These are phyloP conservation scores for Carapus acus DNA, from an alignment of 2,797 vertebrate species.

Conservation along the genomic window DNA sequence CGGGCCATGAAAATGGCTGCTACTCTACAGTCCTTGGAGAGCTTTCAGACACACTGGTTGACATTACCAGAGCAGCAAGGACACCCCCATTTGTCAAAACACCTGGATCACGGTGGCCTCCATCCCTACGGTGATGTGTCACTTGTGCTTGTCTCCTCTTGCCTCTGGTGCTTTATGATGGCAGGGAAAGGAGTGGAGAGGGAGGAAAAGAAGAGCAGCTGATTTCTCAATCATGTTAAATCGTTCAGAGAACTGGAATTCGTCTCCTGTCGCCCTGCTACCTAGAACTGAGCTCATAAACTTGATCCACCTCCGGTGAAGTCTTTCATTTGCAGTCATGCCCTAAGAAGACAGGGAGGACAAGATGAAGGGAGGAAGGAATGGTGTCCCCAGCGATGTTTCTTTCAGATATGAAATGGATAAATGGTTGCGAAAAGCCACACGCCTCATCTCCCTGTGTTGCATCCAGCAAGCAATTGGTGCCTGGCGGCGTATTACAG, in stretches of 20 bases:
- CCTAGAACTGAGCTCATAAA: slow-evolving; percentile 1
- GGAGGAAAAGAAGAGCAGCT: too few species aligned
- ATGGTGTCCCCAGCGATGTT: background rate
- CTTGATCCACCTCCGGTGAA: slow-evolving; percentile 4
- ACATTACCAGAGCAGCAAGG: slow-evolving; percentile 43
- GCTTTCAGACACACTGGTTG: slow-evolving; percentile 48
- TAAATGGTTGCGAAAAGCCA: background rate
- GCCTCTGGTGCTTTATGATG: too few species aligned
- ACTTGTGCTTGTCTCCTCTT: too few species aligned
- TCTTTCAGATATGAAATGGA: too few species aligned
- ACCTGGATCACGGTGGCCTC: slow-evolving; percentile 22
- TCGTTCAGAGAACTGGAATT: too few species aligned
- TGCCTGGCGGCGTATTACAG: too few species aligned
- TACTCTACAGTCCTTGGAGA: slow-evolving; percentile 37
- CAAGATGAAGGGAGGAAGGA: background rate
- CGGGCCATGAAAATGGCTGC: slow-evolving; percentile 51
- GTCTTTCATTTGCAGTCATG: slow-evolving; percentile 15
- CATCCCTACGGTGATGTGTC: slow-evolving; percentile 47
- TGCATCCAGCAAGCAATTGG: too few species aligned
- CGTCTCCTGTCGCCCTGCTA: too few species aligned
- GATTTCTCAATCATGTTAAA: too few species aligned
- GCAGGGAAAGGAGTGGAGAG: too few species aligned
- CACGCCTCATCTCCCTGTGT: too few species aligned
- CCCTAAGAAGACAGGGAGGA: slow-evolving; percentile 10
- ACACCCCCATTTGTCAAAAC: slow-evolving; percentile 51